Percentiles rank a stretch among this genome's conserved stretches.
These are phyloP conservation scores for Onthophagus sagittarius DNA, from an alignment of 2,888 invertebrate genomes.

Conservation along the genomic window DNA sequence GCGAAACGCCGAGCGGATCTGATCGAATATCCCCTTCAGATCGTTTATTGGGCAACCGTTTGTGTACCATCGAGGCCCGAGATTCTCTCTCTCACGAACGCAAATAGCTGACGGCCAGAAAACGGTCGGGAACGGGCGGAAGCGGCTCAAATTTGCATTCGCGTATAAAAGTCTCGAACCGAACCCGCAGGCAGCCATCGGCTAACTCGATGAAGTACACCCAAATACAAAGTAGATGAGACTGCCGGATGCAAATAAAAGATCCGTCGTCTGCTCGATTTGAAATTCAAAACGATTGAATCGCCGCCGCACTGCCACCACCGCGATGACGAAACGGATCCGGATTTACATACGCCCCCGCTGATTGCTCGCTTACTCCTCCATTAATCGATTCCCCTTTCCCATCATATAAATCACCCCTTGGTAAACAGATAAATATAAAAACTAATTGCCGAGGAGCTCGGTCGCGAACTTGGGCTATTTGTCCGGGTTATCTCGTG, in stretches of 20 bases:
- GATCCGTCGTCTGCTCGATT: conserved; percentile 39
- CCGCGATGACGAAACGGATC: background rate
- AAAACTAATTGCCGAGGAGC: background rate
- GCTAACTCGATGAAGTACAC: conserved; percentile 45
- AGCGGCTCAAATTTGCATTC: background rate
- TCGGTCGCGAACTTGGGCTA: background rate
- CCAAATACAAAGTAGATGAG: conserved; percentile 46
- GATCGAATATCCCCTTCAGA: background rate
- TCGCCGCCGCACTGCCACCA: conserved; percentile 35
- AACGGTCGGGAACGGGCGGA: background rate
- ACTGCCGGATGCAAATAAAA: conserved; percentile 44
- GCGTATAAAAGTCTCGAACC: conserved; percentile 8
- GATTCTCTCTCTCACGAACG: conserved; percentile 1
- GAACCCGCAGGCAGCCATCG: conserved; percentile 31
- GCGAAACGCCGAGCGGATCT: background rate
- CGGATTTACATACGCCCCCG: background rate
- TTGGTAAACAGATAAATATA: background rate
- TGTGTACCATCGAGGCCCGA: background rate
- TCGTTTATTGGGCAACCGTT: conserved; percentile 10
- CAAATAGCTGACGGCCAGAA: conserved; percentile 8
- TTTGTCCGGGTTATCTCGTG: background rate
- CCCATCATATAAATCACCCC: background rate
- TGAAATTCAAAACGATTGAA: conserved; percentile 43
- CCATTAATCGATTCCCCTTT: background rate
- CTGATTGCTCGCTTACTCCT: background rate